Conservation (phyloP, 2,888 invertebrate species). For the Leptarthrus brevirostris region DNA sequence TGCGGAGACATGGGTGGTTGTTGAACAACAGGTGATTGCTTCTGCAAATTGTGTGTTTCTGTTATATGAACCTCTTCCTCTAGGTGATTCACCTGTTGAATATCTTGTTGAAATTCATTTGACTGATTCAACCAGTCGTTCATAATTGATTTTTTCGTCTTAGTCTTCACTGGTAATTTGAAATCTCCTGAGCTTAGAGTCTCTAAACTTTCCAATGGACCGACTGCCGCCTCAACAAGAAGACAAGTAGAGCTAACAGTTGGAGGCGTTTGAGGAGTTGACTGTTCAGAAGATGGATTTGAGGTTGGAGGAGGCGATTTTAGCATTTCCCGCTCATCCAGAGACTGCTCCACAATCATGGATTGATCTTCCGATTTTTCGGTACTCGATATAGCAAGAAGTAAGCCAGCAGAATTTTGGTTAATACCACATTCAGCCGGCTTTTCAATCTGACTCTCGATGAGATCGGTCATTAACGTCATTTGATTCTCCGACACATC, state of each 20-base stretch:
- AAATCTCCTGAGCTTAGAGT: conserved; percentile 70
- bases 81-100: neutral
- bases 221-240: conserved; percentile 85
- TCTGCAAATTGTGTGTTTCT: conserved; percentile 1
- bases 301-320: conserved; percentile 9
- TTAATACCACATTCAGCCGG: conserved; percentile 58
- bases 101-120: conserved; percentile 55
- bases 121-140: conserved; percentile 90
- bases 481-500: conserved; percentile 35
- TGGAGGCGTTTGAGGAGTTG: conserved; percentile 58
- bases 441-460: conserved; percentile 53
- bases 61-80: conserved; percentile 40
- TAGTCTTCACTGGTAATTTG: conserved; percentile 78
- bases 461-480: conserved; percentile 52
- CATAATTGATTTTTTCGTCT: conserved; percentile 91
- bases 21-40: neutral
- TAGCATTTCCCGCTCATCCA: conserved; percentile 54
- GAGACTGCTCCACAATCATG: conserved; percentile 35
- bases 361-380: conserved; percentile 51
- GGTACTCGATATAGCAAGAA: conserved; percentile 71
- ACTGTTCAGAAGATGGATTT: conserved; percentile 46
- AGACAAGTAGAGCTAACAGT: conserved; percentile 81
- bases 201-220: conserved; percentile 72
- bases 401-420: conserved; percentile 70
- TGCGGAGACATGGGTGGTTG: conserved; percentile 16